phyloP scores from a whole-genome alignment of 2,888 invertebrate genomes.

The Drosophila paranaensis region DNA sequence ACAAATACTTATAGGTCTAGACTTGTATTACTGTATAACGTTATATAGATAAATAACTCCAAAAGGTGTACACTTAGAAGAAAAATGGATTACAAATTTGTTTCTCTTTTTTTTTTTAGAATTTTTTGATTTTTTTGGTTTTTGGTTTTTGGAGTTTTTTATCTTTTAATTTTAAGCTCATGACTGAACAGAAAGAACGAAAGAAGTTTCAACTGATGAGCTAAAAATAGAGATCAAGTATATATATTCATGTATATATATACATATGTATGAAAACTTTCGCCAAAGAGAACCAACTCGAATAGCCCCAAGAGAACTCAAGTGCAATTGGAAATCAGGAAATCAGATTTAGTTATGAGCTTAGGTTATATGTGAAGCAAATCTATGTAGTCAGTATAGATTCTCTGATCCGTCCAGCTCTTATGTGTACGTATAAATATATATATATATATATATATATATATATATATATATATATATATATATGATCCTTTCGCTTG shows the following conservation, averaged over 20 bases:
- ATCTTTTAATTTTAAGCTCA: too few species aligned
- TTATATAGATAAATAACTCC: constrained; percentile 4
- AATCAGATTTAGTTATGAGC: neutral
- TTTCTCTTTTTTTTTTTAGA: neutral
- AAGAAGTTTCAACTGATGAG: too few species aligned
- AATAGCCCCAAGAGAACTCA: neutral
- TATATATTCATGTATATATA: too few species aligned
- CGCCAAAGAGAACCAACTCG: too few species aligned
- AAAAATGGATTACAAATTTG: neutral
- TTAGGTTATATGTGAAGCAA: neutral
- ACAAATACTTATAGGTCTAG: constrained; percentile 6
- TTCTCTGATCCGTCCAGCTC: too few species aligned
- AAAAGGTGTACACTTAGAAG: neutral
- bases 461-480: neutral
- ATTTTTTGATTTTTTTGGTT: neutral
- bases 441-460: neutral
- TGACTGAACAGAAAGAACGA: too few species aligned
- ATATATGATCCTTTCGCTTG: constrained; percentile 1
- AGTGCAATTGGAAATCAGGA: neutral
- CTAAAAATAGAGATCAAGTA: too few species aligned
- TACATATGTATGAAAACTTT: too few species aligned
- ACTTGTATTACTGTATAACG: neutral
- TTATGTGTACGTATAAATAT: neutral
- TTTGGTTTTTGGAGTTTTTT: too few species aligned
- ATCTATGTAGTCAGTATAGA: neutral